Conservation (phyloP, 37 sponge, comb jelly and placozoan genomes). For the Axinella damicornis region DNA sequence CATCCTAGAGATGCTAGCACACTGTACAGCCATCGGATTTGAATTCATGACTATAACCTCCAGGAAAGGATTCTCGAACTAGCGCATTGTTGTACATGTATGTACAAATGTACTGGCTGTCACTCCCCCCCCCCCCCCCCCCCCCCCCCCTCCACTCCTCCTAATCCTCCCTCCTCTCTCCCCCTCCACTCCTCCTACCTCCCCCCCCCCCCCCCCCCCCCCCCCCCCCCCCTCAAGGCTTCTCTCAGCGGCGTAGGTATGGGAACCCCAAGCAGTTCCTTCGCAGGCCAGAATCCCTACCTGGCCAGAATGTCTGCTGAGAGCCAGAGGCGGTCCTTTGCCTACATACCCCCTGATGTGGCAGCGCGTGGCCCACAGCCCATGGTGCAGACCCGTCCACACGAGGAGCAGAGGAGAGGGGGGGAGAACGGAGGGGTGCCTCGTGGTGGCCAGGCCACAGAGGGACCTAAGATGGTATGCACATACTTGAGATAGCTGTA, state of each 20-base stretch:
- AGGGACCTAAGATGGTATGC: conserved; percentile 84
- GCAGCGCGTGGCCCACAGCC: background rate
- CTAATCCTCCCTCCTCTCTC: background rate
- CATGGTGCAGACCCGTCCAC: background rate
- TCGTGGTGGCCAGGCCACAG: background rate
- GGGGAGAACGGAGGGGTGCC: conserved; percentile 61
- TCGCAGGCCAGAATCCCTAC: conserved; percentile 27
- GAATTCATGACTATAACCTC: no score
- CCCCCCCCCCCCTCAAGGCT: no score
- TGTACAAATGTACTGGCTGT: no score
- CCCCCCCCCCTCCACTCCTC: no score
- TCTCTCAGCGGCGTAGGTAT: no score
- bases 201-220: background rate
- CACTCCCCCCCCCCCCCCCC: no score
- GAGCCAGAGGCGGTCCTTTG: conserved; percentile 45
- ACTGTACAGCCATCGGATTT: no score
- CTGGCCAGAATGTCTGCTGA: background rate
- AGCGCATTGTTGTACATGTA: no score
- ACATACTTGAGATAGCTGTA: no score
- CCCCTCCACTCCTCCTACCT: background rate
- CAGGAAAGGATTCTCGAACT: no score
- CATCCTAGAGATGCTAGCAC: no score
- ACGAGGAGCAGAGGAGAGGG: background rate
- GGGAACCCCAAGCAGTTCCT: background rate
- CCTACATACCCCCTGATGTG: conserved; percentile 37